Evolutionary conservation across 2,797 vertebrate genomes (phyloP), one percentile per base, ranked within the genome.

Genomic region (Jordanella pulchra): DNA sequence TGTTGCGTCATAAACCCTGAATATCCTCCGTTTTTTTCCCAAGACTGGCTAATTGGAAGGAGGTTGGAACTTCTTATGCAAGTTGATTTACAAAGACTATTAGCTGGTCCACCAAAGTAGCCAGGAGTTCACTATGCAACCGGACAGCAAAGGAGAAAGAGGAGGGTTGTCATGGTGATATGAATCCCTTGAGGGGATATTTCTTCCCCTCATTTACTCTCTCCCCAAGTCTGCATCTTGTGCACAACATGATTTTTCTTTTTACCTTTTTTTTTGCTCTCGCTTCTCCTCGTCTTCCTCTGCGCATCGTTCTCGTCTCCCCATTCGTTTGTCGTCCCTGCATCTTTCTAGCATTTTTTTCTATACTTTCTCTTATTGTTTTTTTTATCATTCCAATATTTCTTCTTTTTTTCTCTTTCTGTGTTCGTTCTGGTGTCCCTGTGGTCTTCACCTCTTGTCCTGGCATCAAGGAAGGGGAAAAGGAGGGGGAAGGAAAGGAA

Each of bases 381-480:
- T 79, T 84, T 87, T 87, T 89, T 73, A 28, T 15, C n/a, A 77
- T 89, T 80, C 76, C 68, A 63, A 61, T 84, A 76, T 84, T 86
- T 83, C 71, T 80, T 76, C 72, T 79, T 77, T 45, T 39, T 89
- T 74, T 80, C 70, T 84, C 69, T 68, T 50, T 83, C 77, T 73
- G 84, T 39, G 73, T 76, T 74, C 73, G 70, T 75, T 83, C 79
- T 73, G 85, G 80, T 35, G 65, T 91, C 89, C 87, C 90, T 80
- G 73, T 86, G 85, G 89, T 85, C 85, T 72, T 92, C 89, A 93
- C 90, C 89, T 92, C 89, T 90, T 89, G 91, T 91, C 90, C 83
- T 82, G 81, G 79, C 81, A n/a, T 85, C 50, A 67, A 87, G 90
- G 87, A 82, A 91, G 81, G 47, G 39, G 76, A 87, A 87, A 86